Evolutionary conservation across 2,797 vertebrate species (phyloP).

Genomic region (Amazona finschi): DNA sequence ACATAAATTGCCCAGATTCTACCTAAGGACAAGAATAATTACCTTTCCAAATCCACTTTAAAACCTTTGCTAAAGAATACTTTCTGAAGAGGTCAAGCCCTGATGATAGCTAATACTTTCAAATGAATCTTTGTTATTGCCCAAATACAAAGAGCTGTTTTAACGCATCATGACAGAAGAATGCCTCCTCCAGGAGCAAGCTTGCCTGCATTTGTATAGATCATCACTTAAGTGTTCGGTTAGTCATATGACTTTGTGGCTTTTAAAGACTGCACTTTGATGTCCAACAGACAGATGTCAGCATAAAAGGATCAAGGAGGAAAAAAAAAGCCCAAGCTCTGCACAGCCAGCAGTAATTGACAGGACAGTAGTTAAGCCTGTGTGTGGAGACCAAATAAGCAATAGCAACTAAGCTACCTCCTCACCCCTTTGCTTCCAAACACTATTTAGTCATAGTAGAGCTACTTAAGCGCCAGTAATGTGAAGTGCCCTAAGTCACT

Average conservation of each 20-base stretch:
- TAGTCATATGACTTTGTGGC: neutral
- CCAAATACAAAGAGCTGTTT: conserved; percentile 39
- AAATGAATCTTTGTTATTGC: conserved; percentile 45
- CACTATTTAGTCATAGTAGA: neutral
- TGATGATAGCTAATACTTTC: conserved; percentile 34
- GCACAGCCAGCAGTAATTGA: neutral
- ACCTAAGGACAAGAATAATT: conserved; percentile 37
- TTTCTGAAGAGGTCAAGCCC: conserved; percentile 42
- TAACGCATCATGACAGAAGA: neutral
- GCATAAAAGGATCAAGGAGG: neutral
- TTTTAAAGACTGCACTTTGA: conserved; percentile 23
- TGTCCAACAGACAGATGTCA: conserved; percentile 7
- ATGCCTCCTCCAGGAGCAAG: neutral
- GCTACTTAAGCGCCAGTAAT: neutral
- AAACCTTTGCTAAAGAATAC: conserved; percentile 30
- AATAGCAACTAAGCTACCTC: neutral
- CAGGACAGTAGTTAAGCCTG: neutral
- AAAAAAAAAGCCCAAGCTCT: neutral
- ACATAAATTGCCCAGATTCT: conserved; percentile 30
- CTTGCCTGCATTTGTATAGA: neutral
- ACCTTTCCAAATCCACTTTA: conserved; percentile 48
- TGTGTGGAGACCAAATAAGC: neutral
- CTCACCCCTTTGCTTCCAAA: neutral
- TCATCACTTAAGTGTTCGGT: neutral
- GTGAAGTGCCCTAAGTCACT: neutral